Percentiles rank a stretch among this genome's conserved stretches.
phyloP scores from a whole-genome alignment of 2,797 vertebrate genomes.

The Esox lucius region DNA sequence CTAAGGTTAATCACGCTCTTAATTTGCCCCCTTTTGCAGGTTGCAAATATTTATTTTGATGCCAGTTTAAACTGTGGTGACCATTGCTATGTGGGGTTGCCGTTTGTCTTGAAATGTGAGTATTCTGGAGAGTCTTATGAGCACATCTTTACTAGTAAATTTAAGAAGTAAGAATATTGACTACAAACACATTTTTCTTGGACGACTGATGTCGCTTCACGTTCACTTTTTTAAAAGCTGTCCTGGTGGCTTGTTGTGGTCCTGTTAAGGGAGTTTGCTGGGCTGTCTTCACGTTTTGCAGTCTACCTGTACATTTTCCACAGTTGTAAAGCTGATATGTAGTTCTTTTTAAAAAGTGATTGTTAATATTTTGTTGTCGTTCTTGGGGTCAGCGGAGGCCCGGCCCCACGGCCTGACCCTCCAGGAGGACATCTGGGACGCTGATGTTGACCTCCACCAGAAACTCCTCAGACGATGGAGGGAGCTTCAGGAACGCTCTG shows the following conservation, averaged over 20 bases:
- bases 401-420: conserved; percentile 83
- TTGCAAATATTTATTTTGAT: conserved; percentile 99
- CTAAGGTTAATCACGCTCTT: background rate
- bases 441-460: conserved; percentile 92
- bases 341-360: background rate
- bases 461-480: conserved; percentile 89
- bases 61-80: conserved; percentile 92
- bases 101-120: conserved; percentile 95
- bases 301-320: background rate
- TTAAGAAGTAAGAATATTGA: background rate
- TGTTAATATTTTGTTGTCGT: conserved; percentile 18
- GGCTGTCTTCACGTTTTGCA: no score
- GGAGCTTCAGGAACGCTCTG: conserved; percentile 83
- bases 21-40: conserved; percentile 75
- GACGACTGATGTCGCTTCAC: no score
- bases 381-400: conserved; percentile 76
- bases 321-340: background rate
- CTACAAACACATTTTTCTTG: no score
- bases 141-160: background rate
- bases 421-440: conserved; percentile 92
- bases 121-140: conserved; percentile 33
- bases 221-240: no score
- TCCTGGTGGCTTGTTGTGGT: no score
- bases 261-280: no score
- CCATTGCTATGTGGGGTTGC: conserved; percentile 94